Base-by-base conservation (phyloP, 2,888 invertebrate species). In the Allacma fusca region DNA sequence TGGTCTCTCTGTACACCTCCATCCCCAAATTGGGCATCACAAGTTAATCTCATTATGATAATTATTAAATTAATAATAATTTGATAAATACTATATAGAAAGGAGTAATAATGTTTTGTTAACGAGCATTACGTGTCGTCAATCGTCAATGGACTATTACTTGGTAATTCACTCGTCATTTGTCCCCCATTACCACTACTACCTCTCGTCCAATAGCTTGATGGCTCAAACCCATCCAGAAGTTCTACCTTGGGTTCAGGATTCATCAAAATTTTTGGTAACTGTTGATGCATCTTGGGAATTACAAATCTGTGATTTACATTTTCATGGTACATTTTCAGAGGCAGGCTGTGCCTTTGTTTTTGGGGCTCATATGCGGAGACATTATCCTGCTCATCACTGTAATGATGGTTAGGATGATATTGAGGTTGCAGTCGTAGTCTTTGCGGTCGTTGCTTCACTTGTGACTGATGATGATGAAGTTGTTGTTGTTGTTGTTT, bases 151-250 rank as follows among this genome's bases (percentile, higher is more conserved):
- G 67, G 64, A 64, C 59, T 73, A 26, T 59, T 59, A 64, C 59
- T 62, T 29, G 29, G 62, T 57, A 26, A 28, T 28, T 19, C 23
- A 19, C 28, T 59, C 16, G 29, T 73, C 28, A 29, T 28, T n/a
- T 57, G 28, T 29, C 73, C 73, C 26, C 73, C 26, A 34, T 69
- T 44, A 44, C 69, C 69, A 29, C 28, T 40, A 24, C 59, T 59
- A 28, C 29, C 62, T 50, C 29, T 19, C 21, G 62, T 62, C 73
- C 73, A 73, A 71, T 71, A 64, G 5, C 70, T 76, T 5, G 76
- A 76, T n/a, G 76, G 76, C 26, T 71, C 40, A 44, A 76, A 76
- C 5, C 76, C 76, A 24, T 76, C 76, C 71, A 62, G 71, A 43
- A 24, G 43, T 34, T 70, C 21, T 19, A 71, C 70, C 13, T 59